Conservation (phyloP, 2,797 vertebrate species). For the Pangasius krempfi region DNA sequence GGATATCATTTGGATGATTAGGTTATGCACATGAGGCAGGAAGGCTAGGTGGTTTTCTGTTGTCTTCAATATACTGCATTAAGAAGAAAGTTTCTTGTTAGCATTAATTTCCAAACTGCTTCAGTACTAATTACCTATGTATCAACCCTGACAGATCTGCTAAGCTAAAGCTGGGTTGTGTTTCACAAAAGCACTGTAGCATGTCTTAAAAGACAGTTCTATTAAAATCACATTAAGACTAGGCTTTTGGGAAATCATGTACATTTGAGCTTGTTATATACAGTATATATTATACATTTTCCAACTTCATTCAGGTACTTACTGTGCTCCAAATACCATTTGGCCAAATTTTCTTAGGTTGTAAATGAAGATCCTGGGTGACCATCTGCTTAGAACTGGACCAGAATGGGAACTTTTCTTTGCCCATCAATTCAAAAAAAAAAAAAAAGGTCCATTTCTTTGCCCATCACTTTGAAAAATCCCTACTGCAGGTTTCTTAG, state of each 20-base stretch:
- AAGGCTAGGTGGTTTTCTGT: background rate
- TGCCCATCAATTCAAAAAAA: conserved; percentile 1
- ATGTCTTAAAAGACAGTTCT: conserved; percentile 17
- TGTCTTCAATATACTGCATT: conserved; percentile 19
- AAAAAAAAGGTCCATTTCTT: background rate
- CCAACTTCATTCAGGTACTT: background rate
- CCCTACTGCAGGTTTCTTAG: conserved; percentile 7
- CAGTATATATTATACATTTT: background rate
- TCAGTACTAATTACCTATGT: conserved; percentile 15
- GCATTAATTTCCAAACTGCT: conserved; percentile 10
- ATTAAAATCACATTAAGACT: conserved; percentile 20
- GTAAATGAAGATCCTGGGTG: background rate
- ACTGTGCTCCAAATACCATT: conserved; percentile 8
- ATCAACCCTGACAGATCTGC: conserved; percentile 10
- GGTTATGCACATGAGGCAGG: background rate
- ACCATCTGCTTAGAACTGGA: background rate
- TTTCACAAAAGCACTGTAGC: conserved; percentile 17
- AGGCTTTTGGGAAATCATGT: conserved; percentile 7
- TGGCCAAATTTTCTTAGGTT: background rate
- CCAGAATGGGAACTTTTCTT: background rate
- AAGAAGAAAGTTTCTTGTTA: conserved; percentile 4
- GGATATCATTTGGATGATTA: conserved; percentile 13
- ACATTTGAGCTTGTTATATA: background rate
- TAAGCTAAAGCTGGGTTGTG: background rate
- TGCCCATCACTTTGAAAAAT: conserved; percentile 12